Evolutionary conservation across 2,797 vertebrate genomes (phyloP), one percentile per base, ranked within the genome.

Genomic region (Tauraco hartlaubi): DNA sequence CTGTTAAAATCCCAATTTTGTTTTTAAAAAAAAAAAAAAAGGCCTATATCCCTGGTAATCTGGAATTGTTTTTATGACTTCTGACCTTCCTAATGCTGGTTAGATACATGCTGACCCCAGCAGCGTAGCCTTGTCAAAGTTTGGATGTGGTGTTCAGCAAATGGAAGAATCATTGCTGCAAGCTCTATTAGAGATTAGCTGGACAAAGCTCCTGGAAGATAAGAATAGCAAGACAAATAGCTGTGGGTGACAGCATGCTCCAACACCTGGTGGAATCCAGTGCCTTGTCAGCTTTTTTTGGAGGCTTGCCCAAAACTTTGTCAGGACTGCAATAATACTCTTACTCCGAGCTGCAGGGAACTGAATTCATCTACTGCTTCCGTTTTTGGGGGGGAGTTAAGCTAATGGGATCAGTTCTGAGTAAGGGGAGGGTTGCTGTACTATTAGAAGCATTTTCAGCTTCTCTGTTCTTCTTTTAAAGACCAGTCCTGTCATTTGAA

Each of bases 181-280:
- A 63, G 39, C 41, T 95, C n/a, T 41, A 7, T 74, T 76, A 73
- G 85, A 92, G 88, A 88, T 91, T 78, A 95, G 82, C 76, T 88
- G 94, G 80, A 86, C 75, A 91, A 89, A 93, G 79, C 75, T 73
- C n/a, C 79, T 84, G 33, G 26, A 73, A 88, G 83, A 82, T 95
- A 96, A 92, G 91, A 82, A 84, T 20, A 95, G 62, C n/a, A 74
- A 92, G 89, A 91, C 74, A 95, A 92, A 90, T 74, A 93, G 69
- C 80, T 0, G 0, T 44, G 78, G 62, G 61, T 95, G 90, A 74
- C 77, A 89, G 80, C 51, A 15, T 55, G 71, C 66, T 90, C 84
- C 54, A 83, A 15, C 78, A 95, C 94, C 93, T 96, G 92, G 68
- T 87, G 72, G 95, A 91, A 96, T 95, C 69, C 62, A 89, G 54